Percentiles rank a stretch among this genome's conserved stretches.
These are phyloP conservation scores for Bucco capensis DNA, from an alignment of 2,113 vertebrate species.

Conservation along the genomic window DNA sequence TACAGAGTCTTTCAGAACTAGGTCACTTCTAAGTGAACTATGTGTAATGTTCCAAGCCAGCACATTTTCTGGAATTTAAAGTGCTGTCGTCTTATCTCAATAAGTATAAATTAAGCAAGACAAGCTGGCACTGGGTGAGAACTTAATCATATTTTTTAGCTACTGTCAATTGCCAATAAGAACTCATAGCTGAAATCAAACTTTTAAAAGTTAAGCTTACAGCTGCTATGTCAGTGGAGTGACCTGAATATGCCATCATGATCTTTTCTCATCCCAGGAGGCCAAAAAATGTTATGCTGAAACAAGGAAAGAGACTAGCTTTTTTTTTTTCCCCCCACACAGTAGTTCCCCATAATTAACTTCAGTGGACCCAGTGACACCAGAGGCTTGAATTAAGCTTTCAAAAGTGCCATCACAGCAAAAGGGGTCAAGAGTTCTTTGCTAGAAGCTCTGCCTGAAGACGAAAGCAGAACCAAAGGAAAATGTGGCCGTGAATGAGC, in stretches of 20 bases:
- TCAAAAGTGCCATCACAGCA: background rate
- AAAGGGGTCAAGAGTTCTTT: background rate
- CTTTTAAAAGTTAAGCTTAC: constrained; percentile 33
- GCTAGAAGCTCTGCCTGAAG: background rate
- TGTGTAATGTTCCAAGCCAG: background rate
- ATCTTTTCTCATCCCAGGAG: background rate
- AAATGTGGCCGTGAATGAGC: background rate
- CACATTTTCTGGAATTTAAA: background rate
- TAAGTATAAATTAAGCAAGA: constrained; percentile 50
- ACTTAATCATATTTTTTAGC: constrained; percentile 45
- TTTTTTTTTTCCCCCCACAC: background rate
- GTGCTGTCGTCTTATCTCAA: constrained; percentile 2
- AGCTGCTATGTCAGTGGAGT: background rate
- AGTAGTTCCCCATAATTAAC: constrained; percentile 32
- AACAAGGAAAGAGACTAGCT: constrained; percentile 1
- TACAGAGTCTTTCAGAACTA: background rate
- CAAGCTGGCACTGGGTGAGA: constrained; percentile 24
- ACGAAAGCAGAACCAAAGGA: background rate
- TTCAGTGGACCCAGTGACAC: background rate
- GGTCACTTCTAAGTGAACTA: constrained; percentile 22
- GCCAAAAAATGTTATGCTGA: background rate
- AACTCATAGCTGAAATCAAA: constrained; percentile 24
- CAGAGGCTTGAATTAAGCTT: constrained; percentile 8
- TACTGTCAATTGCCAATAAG: constrained; percentile 45
- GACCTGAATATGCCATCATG: constrained; percentile 33